These are phyloP conservation scores for Acronicta alni DNA, from an alignment of 2,888 invertebrate genomes.

Conservation along the genomic window DNA sequence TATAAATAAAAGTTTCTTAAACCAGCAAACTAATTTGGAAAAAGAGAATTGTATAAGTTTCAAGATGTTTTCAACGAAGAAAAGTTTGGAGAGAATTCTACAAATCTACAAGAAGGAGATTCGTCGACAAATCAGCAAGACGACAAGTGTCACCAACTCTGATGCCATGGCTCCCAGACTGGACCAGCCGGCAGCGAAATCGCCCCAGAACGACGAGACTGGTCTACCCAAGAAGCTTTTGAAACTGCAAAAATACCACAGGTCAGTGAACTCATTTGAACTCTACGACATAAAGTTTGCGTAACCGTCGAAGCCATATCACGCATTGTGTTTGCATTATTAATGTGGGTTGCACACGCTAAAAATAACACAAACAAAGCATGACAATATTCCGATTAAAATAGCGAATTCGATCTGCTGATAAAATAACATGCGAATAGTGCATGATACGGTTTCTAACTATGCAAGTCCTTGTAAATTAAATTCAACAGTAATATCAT, in stretches of 20 bases:
- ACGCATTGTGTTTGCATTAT: conserved; percentile 41
- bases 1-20: conserved; percentile 25
- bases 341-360: conserved; percentile 35
- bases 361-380: conserved; percentile 48
- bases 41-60: conserved; percentile 21
- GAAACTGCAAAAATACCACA: conserved; percentile 89
- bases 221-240: conserved; percentile 83
- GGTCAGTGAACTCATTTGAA: conserved; percentile 85
- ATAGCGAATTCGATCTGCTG: conserved; percentile 36
- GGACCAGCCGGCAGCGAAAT: conserved; percentile 75
- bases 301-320: conserved; percentile 67
- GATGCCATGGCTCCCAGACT: conserved; percentile 88
- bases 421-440: conserved; percentile 40
- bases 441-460: conserved; percentile 38
- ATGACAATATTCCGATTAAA: conserved; percentile 21
- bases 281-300: conserved; percentile 67
- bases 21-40: conserved; percentile 27
- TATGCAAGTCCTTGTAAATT: conserved; percentile 13
- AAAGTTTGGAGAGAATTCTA: conserved; percentile 78
- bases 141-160: conserved; percentile 89
- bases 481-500: conserved; percentile 1
- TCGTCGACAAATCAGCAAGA: conserved; percentile 89
- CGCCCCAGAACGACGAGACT: conserved; percentile 76
- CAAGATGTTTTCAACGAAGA: conserved; percentile 82
- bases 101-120: conserved; percentile 83